These are phyloP conservation scores for Cyclophora punctaria DNA, from an alignment of 2,888 invertebrate genomes.

Conservation along the genomic window DNA sequence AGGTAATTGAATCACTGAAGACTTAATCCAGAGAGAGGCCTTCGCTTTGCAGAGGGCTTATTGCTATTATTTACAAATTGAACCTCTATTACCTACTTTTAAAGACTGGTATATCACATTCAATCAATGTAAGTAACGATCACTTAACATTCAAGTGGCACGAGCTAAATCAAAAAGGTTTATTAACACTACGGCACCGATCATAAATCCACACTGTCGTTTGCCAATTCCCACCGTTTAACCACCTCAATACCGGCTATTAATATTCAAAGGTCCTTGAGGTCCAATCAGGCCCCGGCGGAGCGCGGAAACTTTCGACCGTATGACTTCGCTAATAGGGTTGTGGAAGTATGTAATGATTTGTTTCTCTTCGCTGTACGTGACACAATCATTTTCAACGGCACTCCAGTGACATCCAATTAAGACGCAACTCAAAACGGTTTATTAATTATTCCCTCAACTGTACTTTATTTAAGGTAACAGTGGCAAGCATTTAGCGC, in stretches of 20 bases:
- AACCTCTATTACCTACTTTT: too few species aligned
- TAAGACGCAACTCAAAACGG: constrained; percentile 45
- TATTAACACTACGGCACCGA: neutral
- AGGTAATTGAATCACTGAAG: too few species aligned
- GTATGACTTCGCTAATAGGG: constrained; percentile 14
- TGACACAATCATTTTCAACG: constrained; percentile 43
- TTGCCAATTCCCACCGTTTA: constrained; percentile 31
- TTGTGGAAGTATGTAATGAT: constrained; percentile 10
- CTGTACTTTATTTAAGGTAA: constrained; percentile 25
- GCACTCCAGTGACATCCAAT: constrained; percentile 55
- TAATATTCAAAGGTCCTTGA: constrained; percentile 55
- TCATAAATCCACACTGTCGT: constrained; percentile 10
- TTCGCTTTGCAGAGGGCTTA: too few species aligned
- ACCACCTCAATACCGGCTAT: constrained; percentile 39
- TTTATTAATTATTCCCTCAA: constrained; percentile 51
- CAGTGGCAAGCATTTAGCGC: too few species aligned
- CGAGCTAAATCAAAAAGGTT: too few species aligned
- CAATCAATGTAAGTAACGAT: too few species aligned
- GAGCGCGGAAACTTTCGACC: constrained; percentile 10
- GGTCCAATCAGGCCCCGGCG: constrained; percentile 38
- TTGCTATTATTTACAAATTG: too few species aligned
- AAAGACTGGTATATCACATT: too few species aligned
- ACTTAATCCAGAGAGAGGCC: too few species aligned
- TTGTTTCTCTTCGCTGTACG: constrained; percentile 22
- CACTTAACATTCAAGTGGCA: too few species aligned